A percentile compares a stretch with the other conserved stretches of the same genome.
Conservation (phyloP, 64 coral and sea anemone genomes). For the Stichodactyla mertensii region DNA sequence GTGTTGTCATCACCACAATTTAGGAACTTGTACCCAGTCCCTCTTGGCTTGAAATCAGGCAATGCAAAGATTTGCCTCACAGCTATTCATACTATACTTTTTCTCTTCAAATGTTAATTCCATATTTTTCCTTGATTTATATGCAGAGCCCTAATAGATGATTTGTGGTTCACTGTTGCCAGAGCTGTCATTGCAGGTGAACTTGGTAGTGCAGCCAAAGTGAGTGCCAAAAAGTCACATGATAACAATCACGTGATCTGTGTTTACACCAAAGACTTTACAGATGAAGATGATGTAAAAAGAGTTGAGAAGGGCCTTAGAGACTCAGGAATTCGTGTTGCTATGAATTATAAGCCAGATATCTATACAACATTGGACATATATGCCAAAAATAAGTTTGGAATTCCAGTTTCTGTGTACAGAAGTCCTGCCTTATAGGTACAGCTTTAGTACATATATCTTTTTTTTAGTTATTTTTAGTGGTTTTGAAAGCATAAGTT, state of each 20-base stretch:
- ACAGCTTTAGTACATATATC: no score
- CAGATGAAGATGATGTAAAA: constrained; percentile 23
- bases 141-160: constrained; percentile 18
- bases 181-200: constrained; percentile 19
- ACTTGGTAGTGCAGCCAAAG: constrained; percentile 17
- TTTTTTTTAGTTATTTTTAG: no score
- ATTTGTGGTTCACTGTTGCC: constrained; percentile 16
- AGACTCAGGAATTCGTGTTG: background rate
- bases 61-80: background rate
- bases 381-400: constrained; percentile 17
- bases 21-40: no score
- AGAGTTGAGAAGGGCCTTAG: constrained; percentile 14
- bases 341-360: constrained; percentile 24
- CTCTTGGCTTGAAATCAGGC: no score
- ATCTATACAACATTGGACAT: constrained; percentile 28
- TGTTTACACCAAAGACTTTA: constrained; percentile 42
- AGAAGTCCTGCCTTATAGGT: background rate
- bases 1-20: no score
- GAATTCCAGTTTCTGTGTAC: background rate
- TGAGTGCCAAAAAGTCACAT: background rate
- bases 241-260: constrained; percentile 22
- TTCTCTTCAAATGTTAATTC: background rate
- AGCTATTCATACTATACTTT: no score
- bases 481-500: no score
- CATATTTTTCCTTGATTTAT: background rate